Evolutionary conservation across 2,888 invertebrate species (phyloP).

Genomic region (Lycia hirtaria): DNA sequence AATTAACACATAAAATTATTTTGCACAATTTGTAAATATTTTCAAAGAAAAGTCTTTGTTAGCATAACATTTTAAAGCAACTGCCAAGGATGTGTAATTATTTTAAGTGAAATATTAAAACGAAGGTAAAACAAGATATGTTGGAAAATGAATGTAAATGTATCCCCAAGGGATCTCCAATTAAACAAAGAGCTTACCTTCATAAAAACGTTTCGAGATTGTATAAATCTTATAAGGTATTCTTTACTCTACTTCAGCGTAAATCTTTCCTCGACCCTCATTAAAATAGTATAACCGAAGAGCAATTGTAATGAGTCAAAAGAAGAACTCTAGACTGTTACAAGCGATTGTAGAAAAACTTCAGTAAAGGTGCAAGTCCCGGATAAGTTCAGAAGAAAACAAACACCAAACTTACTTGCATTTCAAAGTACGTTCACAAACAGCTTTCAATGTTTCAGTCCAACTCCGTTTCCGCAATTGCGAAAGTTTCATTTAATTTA

Average conservation of each 20-base stretch:
- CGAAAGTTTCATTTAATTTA: conserved; percentile 18
- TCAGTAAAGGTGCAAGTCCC: not conserved
- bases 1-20: too few relatives aligned
- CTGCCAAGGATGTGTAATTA: not conserved
- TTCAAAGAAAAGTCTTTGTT: not conserved
- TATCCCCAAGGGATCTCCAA: conserved; percentile 50
- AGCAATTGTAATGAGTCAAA: conserved; percentile 8
- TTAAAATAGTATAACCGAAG: conserved; percentile 3
- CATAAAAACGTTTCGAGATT: conserved; percentile 40
- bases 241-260: conserved; percentile 8
- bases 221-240: conserved; percentile 44
- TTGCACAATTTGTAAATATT: not conserved
- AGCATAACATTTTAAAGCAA: not conserved
- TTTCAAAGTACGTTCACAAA: conserved; percentile 43
- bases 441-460: conserved; percentile 51
- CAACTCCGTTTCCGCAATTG: conserved; percentile 21
- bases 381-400: conserved; percentile 11
- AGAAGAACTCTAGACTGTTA: not conserved
- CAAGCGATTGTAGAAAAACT: conserved; percentile 9
- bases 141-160: conserved; percentile 40
- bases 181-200: conserved; percentile 47
- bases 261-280: conserved; percentile 1
- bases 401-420: conserved; percentile 39
- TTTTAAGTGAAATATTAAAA: not conserved
- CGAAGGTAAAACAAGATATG: conserved; percentile 14